Conservation (phyloP, 2,797 vertebrate species). For the Enteromius fasciolatus region DNA sequence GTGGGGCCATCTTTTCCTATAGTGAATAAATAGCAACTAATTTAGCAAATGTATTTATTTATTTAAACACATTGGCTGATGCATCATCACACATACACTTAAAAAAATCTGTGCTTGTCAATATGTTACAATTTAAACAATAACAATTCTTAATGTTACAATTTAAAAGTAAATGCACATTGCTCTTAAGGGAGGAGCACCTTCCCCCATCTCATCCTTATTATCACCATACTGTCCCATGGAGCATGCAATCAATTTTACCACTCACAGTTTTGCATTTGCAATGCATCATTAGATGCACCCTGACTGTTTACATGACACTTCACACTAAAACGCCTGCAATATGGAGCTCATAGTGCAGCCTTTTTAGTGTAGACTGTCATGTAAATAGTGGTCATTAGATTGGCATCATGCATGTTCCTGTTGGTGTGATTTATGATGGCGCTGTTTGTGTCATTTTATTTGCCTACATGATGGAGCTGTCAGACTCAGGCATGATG, state of each 20-base stretch:
- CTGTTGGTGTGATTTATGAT: conserved; percentile 65
- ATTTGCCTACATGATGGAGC: conserved; percentile 70
- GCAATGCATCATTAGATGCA: conserved; percentile 7
- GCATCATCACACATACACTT: no score
- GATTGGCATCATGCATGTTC: conserved; percentile 59
- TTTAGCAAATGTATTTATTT: no score
- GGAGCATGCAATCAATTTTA: neutral
- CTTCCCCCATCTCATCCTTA: neutral
- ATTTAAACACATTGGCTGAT: no score
- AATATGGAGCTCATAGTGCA: conserved; percentile 16
- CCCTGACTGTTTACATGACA: conserved; percentile 30
- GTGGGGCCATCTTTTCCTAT: no score
- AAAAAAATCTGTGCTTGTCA: no score
- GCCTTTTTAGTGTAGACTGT: neutral
- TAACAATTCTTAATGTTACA: neutral
- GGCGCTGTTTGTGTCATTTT: conserved; percentile 64
- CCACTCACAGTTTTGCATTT: conserved; percentile 16
- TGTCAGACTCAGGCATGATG: conserved; percentile 70
- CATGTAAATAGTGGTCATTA: conserved; percentile 53
- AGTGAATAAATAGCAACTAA: no score
- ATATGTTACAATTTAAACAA: neutral
- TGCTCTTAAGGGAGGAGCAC: neutral
- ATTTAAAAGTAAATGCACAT: neutral
- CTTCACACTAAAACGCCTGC: conserved; percentile 3
- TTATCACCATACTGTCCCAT: conserved; percentile 4